Conservation (phyloP, 2,888 invertebrate species). For the Tuta absoluta region DNA sequence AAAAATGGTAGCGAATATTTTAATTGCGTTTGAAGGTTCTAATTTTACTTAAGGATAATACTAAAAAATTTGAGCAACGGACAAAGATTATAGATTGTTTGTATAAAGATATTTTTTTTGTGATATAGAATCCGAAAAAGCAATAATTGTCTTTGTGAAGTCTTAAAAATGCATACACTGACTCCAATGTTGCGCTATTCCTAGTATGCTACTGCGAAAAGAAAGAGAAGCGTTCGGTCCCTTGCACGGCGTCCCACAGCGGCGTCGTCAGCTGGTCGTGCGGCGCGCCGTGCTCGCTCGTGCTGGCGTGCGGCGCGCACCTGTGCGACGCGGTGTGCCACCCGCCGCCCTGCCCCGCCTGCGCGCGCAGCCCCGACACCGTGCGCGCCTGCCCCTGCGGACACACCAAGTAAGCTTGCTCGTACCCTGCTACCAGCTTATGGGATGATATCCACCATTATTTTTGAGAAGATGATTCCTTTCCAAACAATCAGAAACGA, state of each 20-base stretch:
- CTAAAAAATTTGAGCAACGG: no score
- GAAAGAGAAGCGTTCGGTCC: conserved; percentile 49
- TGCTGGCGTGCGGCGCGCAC: conserved; percentile 93
- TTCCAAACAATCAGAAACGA: no score
- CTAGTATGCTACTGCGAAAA: conserved; percentile 69
- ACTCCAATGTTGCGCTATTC: no score
- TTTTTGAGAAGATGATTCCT: no score
- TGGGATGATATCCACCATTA: not conserved
- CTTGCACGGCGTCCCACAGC: conserved; percentile 53
- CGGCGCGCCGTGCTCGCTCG: conserved; percentile 89
- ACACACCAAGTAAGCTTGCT: conserved; percentile 51
- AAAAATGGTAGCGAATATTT: no score
- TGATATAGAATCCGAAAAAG: no score
- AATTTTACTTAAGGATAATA: no score
- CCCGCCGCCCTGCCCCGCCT: conserved; percentile 86
- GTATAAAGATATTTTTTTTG: no score
- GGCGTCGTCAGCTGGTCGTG: conserved; percentile 76
- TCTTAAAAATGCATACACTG: no score
- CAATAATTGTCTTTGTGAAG: no score
- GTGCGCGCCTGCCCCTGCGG: conserved; percentile 68
- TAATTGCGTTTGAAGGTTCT: no score
- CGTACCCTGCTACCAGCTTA: not conserved
- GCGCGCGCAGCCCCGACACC: conserved; percentile 72
- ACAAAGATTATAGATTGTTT: no score
- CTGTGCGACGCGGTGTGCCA: conserved; percentile 94